Evolutionary conservation across 2,797 vertebrate species (phyloP).

Genomic region (Phrynocephalus vlangalii): DNA sequence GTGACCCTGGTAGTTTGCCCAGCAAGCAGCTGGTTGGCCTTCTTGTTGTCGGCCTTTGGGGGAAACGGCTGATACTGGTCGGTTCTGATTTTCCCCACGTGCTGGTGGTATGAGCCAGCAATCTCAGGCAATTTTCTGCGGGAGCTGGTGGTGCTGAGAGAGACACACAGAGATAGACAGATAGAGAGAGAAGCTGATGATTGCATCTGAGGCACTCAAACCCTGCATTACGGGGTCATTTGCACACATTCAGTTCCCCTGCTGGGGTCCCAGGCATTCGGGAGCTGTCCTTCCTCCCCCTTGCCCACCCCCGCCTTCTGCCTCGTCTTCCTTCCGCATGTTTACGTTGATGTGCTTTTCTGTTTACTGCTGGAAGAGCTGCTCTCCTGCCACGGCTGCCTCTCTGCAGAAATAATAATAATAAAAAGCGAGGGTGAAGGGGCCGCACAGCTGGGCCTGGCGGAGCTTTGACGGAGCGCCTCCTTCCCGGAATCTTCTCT

Average conservation of each 20-base stretch:
- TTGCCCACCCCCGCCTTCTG: not conserved
- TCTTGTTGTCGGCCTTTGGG: not conserved
- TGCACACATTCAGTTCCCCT: not conserved
- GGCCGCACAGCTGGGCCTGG: not conserved
- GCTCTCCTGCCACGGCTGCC: not conserved
- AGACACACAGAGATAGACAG: no score
- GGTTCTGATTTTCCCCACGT: not conserved
- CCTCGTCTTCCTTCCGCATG: not conserved
- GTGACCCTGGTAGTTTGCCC: no score
- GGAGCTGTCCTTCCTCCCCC: not conserved
- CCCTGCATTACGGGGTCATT: not conserved
- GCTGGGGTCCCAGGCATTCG: not conserved
- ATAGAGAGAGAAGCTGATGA: not conserved
- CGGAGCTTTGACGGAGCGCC: not conserved
- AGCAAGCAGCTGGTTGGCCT: not conserved
- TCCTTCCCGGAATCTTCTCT: slow-evolving; percentile 14
- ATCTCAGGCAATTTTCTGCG: not conserved
- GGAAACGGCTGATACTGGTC: rapidly evolving
- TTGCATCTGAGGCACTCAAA: not conserved
- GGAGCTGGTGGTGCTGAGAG: not conserved
- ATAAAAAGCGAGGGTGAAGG: not conserved
- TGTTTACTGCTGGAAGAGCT: not conserved
- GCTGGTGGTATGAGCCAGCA: slow-evolving; percentile 1
- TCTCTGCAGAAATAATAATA: no score
- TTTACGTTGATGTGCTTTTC: not conserved